phyloP scores from a whole-genome alignment of 2,113 vertebrate species.

The Saguinus midas region DNA sequence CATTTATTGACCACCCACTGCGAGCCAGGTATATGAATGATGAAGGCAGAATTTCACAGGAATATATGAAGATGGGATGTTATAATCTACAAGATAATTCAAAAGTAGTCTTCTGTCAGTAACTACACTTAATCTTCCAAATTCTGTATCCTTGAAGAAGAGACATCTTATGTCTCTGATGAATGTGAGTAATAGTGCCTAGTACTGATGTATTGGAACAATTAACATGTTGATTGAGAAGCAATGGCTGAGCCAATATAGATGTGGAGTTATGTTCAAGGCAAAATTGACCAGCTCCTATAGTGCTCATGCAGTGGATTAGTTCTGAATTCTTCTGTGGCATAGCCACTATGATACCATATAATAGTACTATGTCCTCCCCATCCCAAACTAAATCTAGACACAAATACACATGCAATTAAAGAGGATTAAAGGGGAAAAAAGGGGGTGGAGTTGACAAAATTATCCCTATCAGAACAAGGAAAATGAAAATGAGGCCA shows the following conservation, averaged over 20 bases:
- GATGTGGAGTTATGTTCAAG: neutral
- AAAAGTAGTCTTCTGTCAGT: neutral
- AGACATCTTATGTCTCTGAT: neutral
- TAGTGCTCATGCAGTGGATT: neutral
- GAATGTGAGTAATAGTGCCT: neutral
- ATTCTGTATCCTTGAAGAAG: neutral
- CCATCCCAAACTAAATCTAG: neutral
- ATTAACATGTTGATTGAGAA: neutral
- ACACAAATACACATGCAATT: neutral
- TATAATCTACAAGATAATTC: neutral
- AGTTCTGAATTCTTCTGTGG: neutral
- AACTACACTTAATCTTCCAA: neutral
- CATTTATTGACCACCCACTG: neutral
- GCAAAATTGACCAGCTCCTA: neutral
- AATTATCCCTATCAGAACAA: neutral
- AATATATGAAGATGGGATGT: neutral
- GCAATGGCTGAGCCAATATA: neutral
- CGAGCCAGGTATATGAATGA: neutral
- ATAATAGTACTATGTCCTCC: neutral
- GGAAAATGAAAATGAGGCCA: neutral
- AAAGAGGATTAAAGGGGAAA: neutral
- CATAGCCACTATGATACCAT: neutral
- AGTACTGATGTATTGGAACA: neutral
- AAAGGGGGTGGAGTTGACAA: neutral
- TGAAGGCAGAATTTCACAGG: neutral